Evolutionary conservation across 2,797 vertebrate genomes (phyloP).

Genomic region (Pseudochirops corinnae): DNA sequence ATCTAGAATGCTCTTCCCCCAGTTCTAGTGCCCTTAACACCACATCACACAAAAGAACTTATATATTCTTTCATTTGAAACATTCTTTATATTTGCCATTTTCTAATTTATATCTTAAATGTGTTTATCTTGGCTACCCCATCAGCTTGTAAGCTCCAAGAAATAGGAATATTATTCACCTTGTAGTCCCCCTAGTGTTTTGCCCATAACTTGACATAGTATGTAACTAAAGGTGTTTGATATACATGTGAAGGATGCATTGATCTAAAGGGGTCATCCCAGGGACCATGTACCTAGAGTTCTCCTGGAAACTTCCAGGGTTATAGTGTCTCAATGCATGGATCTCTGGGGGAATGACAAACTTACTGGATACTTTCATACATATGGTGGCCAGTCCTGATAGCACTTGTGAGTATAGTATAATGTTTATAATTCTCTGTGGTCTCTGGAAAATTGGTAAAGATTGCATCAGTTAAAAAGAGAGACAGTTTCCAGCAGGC

Average conservation of each 20-base stretch:
- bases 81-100: background rate
- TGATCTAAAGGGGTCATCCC: background rate
- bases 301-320: background rate
- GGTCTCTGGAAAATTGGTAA: background rate
- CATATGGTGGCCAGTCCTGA: background rate
- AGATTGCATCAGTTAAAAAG: background rate
- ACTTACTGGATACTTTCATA: background rate
- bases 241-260: background rate
- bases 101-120: background rate
- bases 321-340: background rate
- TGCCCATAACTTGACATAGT: background rate
- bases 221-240: background rate
- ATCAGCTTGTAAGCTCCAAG: background rate
- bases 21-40: background rate
- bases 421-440: background rate
- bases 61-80: background rate
- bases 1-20: background rate
- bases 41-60: background rate
- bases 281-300: background rate
- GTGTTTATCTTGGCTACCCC: background rate
- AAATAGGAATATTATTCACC: background rate
- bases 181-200: background rate
- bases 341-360: background rate
- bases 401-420: background rate
- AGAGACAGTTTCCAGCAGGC: background rate